Evolutionary conservation across 1,140 invertebrate species (phyloP), one percentile per base, ranked within the genome.

Genomic region (Nymphalis io): DNA sequence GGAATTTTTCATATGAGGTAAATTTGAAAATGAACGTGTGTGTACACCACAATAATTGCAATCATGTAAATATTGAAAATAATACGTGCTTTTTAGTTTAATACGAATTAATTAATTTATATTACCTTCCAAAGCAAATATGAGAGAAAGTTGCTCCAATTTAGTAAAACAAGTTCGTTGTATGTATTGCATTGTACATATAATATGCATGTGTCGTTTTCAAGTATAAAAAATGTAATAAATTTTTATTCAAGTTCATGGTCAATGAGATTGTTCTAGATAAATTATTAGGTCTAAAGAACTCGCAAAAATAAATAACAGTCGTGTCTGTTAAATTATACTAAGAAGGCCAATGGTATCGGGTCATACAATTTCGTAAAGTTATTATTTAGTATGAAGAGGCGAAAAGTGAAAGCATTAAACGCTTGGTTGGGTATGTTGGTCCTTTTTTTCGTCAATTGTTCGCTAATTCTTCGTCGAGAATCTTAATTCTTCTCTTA

Each of bases 361-460:
- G 57, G 68, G 60, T 70, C 60, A 70, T 58, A 59, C 60, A 63
- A 70, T 70, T 70, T 70, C 60, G 68, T 62, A 62, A 63, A 69
- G 51, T 16, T 57, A 59, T 48, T 60, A 60, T 20, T 23, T 57
- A 42, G 44, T 69, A 18, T 23, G 53, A 63, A 51, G 15, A 44
- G 42, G 60, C 40, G 67, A 70, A 83, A 78, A 88, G 86, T 88
- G 86, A 88, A 88, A 88, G 84, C 79, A 81, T 58, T 73, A 77
- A 82, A 82, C 81, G 83, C 72, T 86, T 72, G 73, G 82, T 79
- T 81, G 78, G 73, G 71, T 84, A 78, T 79, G 57, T 72, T 55
- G 72, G 76, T 67, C 84, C 82, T 79, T 77, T 82, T 80, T 27
- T 62, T 69, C 60, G 20, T 68, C 46, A 38, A 55, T 13, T 55